Base-by-base conservation (phyloP, 1,140 invertebrate genomes). In the Arctopsyche grandis region DNA sequence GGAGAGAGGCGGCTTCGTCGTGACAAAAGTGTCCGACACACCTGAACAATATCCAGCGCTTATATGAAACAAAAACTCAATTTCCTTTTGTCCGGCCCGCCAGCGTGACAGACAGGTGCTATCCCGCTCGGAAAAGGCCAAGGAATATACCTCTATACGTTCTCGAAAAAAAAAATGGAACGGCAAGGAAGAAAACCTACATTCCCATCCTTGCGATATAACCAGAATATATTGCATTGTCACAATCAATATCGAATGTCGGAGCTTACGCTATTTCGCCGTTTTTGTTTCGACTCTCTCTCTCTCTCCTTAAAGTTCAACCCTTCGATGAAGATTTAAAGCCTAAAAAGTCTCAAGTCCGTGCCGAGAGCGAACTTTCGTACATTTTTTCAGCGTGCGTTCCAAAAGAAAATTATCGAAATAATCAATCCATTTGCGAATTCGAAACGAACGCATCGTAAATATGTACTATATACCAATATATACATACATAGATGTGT, bases 181-280 rank as follows among this genome's bases (percentile, higher is more conserved):
- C 38, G 21, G 16, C 5, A 29, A 74, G n/a, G 5, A 16, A 43
- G 22, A 74, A 24, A 24, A 14, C 9, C 22, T 52, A n/a, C 69
- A 16, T 48, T 22, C 46, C 5, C 10, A 43, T 14, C 14, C 16
- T 21, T 22, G 19, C 43, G n/a, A 52, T 75, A 69, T 79, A 78
- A 82, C 21, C 26, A 75, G 78, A 63, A 82, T 79, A 79, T 82
- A 82, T 82, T 80, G 81, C 81, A 82, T 78, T 82, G 81, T 82
- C 81, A 82, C 81, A 82, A 82, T 82, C 81, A 82, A 82, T 82
- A 82, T 82, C 77, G 75, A 80, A 77, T 80, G 78, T 56, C 56
- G 56, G 48, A 24, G 60, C 56, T 80, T 74, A 12, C 38, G n/a
- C 24, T 22, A 3, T 9, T 52, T 9, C 26, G n/a, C 29, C 4